These are phyloP conservation scores for Sus cebifrons DNA, from an alignment of 2,797 vertebrate genomes.

Conservation along the genomic window DNA sequence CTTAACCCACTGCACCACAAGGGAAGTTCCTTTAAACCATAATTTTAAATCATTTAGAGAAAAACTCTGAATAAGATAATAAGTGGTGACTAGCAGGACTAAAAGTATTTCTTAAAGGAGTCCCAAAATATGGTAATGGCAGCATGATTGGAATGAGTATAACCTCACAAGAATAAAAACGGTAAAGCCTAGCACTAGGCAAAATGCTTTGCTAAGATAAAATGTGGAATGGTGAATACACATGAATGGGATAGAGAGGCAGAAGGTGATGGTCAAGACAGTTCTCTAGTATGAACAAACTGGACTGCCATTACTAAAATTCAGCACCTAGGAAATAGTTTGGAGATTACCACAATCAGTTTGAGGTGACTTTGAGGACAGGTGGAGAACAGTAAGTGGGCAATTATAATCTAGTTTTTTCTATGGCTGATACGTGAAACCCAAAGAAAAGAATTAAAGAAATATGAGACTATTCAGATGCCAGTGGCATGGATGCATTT, in stretches of 20 bases:
- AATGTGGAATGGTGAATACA: not conserved
- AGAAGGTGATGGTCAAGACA: not conserved
- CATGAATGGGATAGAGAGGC: not conserved
- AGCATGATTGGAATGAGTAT: not conserved
- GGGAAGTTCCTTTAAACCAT: not conserved
- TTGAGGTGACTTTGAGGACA: conserved; percentile 10
- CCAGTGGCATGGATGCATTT: not conserved
- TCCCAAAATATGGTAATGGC: not conserved
- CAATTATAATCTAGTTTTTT: not conserved
- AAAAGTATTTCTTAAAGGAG: conserved; percentile 47
- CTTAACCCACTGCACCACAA: too few relatives aligned
- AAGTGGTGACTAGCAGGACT: not conserved
- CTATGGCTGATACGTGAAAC: not conserved
- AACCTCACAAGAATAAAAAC: not conserved
- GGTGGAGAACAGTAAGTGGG: not conserved
- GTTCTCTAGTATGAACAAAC: not conserved
- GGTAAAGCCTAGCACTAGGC: not conserved
- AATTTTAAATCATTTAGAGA: conserved; percentile 33
- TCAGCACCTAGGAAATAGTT: not conserved
- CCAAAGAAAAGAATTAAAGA: conserved; percentile 34
- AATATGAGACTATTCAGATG: not conserved
- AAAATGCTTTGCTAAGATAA: not conserved
- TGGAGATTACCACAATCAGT: not conserved
- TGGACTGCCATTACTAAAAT: not conserved
- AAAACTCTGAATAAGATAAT: not conserved